Evolutionary conservation across 2,113 vertebrate genomes (phyloP).

Genomic region (Craseonycteris thonglongyai): DNA sequence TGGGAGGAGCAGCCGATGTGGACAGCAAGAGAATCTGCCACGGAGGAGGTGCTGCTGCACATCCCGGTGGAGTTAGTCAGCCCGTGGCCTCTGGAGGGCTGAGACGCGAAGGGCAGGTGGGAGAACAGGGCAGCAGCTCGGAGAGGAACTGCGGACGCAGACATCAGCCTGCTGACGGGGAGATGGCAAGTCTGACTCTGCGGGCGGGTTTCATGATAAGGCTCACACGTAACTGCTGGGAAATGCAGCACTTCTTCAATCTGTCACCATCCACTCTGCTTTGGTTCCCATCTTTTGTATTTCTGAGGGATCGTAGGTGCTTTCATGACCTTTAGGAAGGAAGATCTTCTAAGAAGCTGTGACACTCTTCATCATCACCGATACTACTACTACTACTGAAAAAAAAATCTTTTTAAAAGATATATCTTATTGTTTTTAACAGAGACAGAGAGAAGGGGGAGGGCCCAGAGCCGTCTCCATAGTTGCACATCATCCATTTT

Average conservation of each 20-base stretch:
- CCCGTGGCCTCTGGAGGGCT: rapidly evolving
- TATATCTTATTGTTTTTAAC: too few species aligned
- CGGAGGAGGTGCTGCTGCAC: too few species aligned
- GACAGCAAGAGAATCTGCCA: neutral
- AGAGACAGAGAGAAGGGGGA: too few species aligned
- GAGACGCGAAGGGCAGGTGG: neutral
- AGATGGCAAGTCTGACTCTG: rapidly evolving
- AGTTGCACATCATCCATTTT: too few species aligned
- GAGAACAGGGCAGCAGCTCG: rapidly evolving
- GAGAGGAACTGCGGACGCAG: rapidly evolving
- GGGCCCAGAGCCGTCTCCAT: too few species aligned
- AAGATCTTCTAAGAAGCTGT: neutral
- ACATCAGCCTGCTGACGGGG: rapidly evolving
- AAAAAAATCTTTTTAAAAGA: too few species aligned
- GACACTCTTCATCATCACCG: neutral
- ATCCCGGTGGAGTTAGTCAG: too few species aligned
- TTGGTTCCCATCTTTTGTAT: neutral
- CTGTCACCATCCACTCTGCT: rapidly evolving
- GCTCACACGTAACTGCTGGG: neutral
- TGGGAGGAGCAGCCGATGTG: neutral
- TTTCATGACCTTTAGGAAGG: neutral
- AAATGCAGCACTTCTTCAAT: rapidly evolving
- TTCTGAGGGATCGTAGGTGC: neutral
- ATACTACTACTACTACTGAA: neutral
- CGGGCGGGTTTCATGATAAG: rapidly evolving